Conservation (phyloP, 2,888 invertebrate species). For the Isotomurus palustris region DNA sequence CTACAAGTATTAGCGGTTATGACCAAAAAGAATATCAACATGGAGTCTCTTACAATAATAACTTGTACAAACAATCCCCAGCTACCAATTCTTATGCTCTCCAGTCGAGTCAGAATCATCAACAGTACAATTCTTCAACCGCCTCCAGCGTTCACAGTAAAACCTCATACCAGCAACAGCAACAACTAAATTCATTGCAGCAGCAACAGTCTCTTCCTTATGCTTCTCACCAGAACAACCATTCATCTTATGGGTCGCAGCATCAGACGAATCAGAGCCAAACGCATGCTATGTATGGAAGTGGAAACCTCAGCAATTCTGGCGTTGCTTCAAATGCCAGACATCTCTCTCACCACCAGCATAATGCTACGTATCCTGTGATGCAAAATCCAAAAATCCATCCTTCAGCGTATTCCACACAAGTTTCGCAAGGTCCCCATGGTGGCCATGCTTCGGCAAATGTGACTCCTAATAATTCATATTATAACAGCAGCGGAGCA, state of each 20-base stretch:
- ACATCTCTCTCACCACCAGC: slow-evolving; percentile 1
- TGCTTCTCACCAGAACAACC: not conserved
- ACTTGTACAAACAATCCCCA: slow-evolving; percentile 6
- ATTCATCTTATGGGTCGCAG: not conserved
- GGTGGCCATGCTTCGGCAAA: not conserved
- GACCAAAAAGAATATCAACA: not conserved
- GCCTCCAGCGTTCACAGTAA: not conserved
- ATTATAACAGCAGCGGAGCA: not conserved
- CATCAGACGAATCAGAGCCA: slow-evolving; percentile 1
- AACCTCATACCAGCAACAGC: slow-evolving; percentile 11
- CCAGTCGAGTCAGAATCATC: not conserved
- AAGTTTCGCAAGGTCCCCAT: slow-evolving; percentile 16
- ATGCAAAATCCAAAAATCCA: slow-evolving; percentile 31
- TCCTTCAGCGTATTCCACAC: slow-evolving; percentile 15
- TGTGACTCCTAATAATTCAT: slow-evolving; percentile 2
- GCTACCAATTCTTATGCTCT: not conserved
- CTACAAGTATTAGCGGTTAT: not conserved
- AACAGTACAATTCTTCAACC: not conserved
- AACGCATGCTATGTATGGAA: not conserved
- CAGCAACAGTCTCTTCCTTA: slow-evolving; percentile 8
- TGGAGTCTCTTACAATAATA: slow-evolving; percentile 7
- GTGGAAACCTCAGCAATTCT: slow-evolving; percentile 2
- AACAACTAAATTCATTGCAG: slow-evolving; percentile 13
- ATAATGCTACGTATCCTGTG: slow-evolving; percentile 9
- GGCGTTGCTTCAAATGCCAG: not conserved